These are phyloP conservation scores for Chorisops tibialis DNA, from an alignment of 2,888 invertebrate genomes.

Conservation along the genomic window DNA sequence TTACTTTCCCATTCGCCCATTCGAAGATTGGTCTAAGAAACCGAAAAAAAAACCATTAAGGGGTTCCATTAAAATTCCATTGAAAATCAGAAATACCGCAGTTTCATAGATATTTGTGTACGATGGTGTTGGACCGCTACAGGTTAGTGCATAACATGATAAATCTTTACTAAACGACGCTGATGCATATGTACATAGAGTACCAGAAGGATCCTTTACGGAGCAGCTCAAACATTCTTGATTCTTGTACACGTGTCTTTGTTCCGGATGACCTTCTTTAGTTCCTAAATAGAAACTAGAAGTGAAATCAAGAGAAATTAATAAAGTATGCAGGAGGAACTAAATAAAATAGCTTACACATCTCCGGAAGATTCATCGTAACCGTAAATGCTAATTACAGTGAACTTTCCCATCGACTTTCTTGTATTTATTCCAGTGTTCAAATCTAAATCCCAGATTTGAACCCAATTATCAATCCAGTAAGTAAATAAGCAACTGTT, in stretches of 20 bases:
- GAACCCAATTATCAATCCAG: conserved; percentile 54
- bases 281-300: conserved; percentile 72
- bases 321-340: background rate
- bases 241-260: conserved; percentile 63
- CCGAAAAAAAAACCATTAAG: background rate
- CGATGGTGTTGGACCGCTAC: conserved; percentile 63
- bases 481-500: conserved; percentile 43
- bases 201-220: conserved; percentile 57
- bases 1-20: conserved; percentile 59
- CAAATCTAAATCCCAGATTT: conserved; percentile 49
- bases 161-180: conserved; percentile 61
- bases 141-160: conserved; percentile 65
- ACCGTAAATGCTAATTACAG: conserved; percentile 59
- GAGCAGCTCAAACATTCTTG: conserved; percentile 68
- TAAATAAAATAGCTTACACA: conserved; percentile 54
- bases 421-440: conserved; percentile 43
- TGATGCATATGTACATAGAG: conserved; percentile 57
- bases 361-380: conserved; percentile 60
- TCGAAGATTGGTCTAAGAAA: conserved; percentile 35
- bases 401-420: conserved; percentile 54
- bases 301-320: conserved; percentile 3
- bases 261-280: conserved; percentile 61
- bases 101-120: conserved; percentile 58
- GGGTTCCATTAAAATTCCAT: background rate
- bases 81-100: conserved; percentile 42